Percentiles rank a stretch among this genome's conserved stretches.
phyloP scores from a whole-genome alignment of 2,888 invertebrate genomes.

The Drymonia ruficornis region DNA sequence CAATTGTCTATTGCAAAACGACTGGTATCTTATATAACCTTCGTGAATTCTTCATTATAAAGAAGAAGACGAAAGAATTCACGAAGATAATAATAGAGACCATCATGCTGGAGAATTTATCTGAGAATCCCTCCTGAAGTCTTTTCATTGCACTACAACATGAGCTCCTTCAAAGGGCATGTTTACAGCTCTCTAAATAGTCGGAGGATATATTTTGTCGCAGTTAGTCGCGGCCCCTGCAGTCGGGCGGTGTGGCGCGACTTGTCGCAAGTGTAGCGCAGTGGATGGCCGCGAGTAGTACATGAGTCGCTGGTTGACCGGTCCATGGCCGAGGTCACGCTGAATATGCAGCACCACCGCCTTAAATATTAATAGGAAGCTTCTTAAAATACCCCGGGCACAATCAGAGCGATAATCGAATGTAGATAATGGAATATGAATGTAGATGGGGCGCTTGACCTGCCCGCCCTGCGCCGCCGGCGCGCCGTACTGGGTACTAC shows the following conservation, averaged over 20 bases:
- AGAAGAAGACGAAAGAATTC: too few species aligned
- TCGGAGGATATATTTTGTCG: too few species aligned
- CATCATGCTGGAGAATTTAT: too few species aligned
- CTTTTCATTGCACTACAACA: too few species aligned
- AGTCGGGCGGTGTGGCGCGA: not conserved
- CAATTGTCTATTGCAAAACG: too few species aligned
- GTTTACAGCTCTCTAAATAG: too few species aligned
- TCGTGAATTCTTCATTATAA: too few species aligned
- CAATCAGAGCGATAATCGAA: constrained; percentile 66
- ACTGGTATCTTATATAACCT: too few species aligned
- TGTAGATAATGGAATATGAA: constrained; percentile 54
- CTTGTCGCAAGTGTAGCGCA: not conserved
- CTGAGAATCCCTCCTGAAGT: too few species aligned
- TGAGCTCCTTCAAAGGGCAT: too few species aligned
- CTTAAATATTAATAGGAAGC: constrained; percentile 73
- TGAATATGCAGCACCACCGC: constrained; percentile 70
- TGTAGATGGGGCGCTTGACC: constrained; percentile 63
- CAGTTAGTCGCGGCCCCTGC: not conserved
- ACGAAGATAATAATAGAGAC: too few species aligned
- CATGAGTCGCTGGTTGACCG: constrained; percentile 61
- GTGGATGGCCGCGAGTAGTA: constrained; percentile 8
- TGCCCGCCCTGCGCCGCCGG: constrained; percentile 39
- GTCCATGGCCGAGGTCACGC: constrained; percentile 71
- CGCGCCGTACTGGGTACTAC: constrained; percentile 6
- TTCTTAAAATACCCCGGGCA: constrained; percentile 66